Base-by-base conservation (phyloP, 2,888 invertebrate species). In the Euzophera pinguis region DNA sequence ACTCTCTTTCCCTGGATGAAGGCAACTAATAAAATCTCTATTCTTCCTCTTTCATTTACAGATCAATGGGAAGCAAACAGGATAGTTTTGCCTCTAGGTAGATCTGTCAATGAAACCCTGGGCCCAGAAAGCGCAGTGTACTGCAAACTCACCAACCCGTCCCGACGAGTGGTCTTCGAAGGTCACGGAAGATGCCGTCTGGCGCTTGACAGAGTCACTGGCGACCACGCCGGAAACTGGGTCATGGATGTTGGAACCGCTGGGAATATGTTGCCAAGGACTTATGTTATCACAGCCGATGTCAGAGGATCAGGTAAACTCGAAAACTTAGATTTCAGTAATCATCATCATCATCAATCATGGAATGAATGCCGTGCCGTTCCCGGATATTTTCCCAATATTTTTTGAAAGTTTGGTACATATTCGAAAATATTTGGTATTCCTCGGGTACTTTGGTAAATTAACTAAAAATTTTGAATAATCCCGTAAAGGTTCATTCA, bases 61-160 rank as follows among this genome's bases (percentile, higher is more conserved):
- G 62, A 34, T n/a, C 9, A 22, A 34, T 41, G 49, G 27, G 35
- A 42, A 7, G 50, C 48, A 5, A 22, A 22, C 5, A 50, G 16
- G 6, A 42, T 57, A 1, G 50, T 50, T 1, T 74, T 75, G 71
- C 59, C 43, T 10, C 53, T 63, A 29, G 78, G 77, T 35, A 64
- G 61, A 14, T 58, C 74, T 1, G 65, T 82, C 0, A 56, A 69
- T 16, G 54, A 60, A 22, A 53, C 55, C 0, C 35, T 85, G 6
- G 88, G 89, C 0, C 78, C 86, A 0, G 71, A 73, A 50, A 61
- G 77, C 47, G 72, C 80, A 0, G 64, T 81, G 0, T 88, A 82
- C 67, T 90, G 89, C 58, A 73, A 58, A 52, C 53, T 86, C 0
- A 54, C 60, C 3, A 72, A 77, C 29, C 70, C 76, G 0, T 35